Percentiles rank a stretch among this genome's conserved stretches.
Evolutionary conservation across 2,888 invertebrate species (phyloP).

Genomic region (Cosmia pyralina): DNA sequence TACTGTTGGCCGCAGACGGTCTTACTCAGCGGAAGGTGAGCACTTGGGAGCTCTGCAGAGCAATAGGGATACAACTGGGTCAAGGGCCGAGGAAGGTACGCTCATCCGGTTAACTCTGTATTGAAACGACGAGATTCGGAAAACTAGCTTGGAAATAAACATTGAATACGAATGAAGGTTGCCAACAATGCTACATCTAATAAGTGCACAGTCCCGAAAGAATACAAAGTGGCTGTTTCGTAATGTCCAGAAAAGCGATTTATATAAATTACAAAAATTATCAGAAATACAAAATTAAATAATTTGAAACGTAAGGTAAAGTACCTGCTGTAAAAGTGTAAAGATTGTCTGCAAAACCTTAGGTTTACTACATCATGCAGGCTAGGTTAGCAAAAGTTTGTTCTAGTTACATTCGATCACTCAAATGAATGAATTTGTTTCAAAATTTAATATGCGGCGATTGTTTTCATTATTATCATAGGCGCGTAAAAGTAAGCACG

Average conservation of each 20-base stretch:
- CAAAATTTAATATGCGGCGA: not conserved
- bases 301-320: not conserved
- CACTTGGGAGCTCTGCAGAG: conserved; percentile 30
- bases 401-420: not conserved
- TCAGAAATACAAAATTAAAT: not conserved
- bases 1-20: conserved; percentile 30
- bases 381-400: not conserved
- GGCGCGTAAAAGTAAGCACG: no score
- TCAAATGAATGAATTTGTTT: not conserved
- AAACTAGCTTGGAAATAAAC: conserved; percentile 28
- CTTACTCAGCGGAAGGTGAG: conserved; percentile 24
- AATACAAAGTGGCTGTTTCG: not conserved
- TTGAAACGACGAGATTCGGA: conserved; percentile 33
- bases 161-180: conserved; percentile 19
- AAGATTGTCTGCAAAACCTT: not conserved
- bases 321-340: no score
- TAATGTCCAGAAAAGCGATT: not conserved
- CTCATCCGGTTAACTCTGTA: conserved; percentile 31
- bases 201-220: not conserved
- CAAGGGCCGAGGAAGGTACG: conserved; percentile 51
- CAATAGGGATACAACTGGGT: conserved; percentile 50
- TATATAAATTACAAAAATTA: not conserved
- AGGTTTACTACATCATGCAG: not conserved
- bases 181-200: not conserved
- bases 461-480: no score